Evolutionary conservation across 2,888 invertebrate genomes (phyloP), one percentile per base, ranked within the genome.

Genomic region (Dolichomitus sp.): DNA sequence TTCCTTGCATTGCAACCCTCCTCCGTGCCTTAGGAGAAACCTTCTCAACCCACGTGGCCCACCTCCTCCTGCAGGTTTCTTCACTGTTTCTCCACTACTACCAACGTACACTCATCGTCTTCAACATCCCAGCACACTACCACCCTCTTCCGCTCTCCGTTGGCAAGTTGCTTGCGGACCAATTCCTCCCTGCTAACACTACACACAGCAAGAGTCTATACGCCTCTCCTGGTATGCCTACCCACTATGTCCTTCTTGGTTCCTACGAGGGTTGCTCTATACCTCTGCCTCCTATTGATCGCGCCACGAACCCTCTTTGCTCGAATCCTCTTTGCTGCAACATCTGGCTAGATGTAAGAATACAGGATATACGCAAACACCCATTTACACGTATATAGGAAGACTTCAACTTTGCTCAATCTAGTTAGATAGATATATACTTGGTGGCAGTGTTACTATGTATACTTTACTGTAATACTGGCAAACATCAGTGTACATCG

Each of bases 241-340:
- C 74, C 80, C 75, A 81, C 37, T 50, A 52, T 72, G 72, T 69
- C 59, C 72, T 84, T 85, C 81, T 80, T 65, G 52, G 52, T 54
- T 74, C 59, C 48, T 30, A 9, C 37, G 59, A 37, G 61, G 30
- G 40, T 66, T 54, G 50, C 77, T 79, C 48, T 72, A 74, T 70
- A 72, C 65, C 83, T 76, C 88, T 85, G 88, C 89, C 88, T 90
- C 90, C 90, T 92, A 92, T 92, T 91, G 92, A 92, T 92, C 92
- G 91, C 86, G 88, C 86, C 88, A 87, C 88, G 45, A 90, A 89
- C 90, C 91, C 91, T 92, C 90, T 91, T 90, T 87, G 87, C 89
- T 85, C 23, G 50, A 90, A 89, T 90, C 91, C 91, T 92, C 90
- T 91, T 90, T 87, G 87, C 89, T 85, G 23, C 40, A 90, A 59